Evolutionary conservation across 2,888 invertebrate species (phyloP).

Genomic region (Brachyptera putata): DNA sequence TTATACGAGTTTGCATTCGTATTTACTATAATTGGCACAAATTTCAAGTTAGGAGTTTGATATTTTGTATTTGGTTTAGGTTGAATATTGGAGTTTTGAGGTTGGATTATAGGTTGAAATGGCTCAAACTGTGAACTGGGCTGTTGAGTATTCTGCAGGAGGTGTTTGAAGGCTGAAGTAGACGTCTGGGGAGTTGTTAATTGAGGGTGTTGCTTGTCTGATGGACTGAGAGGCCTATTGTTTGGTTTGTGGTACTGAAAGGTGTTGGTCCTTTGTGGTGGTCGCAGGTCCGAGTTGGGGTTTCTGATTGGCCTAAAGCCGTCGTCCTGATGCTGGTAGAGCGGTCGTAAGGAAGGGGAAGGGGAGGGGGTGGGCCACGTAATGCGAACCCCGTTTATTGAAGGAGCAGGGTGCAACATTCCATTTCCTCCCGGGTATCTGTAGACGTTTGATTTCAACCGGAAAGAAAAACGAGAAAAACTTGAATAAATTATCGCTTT

Average conservation of each 20-base stretch:
- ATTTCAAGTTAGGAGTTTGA: conserved; percentile 3
- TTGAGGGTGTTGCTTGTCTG: too few relatives aligned
- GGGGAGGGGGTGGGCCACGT: conserved; percentile 17
- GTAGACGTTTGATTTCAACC: conserved; percentile 17
- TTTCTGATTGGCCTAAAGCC: conserved; percentile 18
- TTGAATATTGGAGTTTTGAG: background rate
- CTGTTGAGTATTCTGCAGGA: too few relatives aligned
- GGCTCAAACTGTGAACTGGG: too few relatives aligned
- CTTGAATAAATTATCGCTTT: background rate
- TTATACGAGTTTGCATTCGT: background rate
- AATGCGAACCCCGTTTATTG: conserved; percentile 4
- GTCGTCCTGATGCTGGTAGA: too few relatives aligned
- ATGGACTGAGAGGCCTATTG: too few relatives aligned
- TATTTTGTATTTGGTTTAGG: background rate
- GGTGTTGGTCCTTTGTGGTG: too few relatives aligned
- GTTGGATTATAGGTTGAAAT: conserved; percentile 2
- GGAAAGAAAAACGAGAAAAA: conserved; percentile 15
- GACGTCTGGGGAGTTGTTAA: background rate
- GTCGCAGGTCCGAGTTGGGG: conserved; percentile 12
- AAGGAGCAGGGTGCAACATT: conserved; percentile 16
- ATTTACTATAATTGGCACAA: conserved; percentile 15
- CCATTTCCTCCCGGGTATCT: conserved; percentile 20
- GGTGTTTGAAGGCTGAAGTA: too few relatives aligned
- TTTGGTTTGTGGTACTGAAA: too few relatives aligned
- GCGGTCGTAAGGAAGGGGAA: background rate